These are phyloP conservation scores for Chironomus striatipennis DNA, from an alignment of 1,140 invertebrate species.

Conservation along the genomic window DNA sequence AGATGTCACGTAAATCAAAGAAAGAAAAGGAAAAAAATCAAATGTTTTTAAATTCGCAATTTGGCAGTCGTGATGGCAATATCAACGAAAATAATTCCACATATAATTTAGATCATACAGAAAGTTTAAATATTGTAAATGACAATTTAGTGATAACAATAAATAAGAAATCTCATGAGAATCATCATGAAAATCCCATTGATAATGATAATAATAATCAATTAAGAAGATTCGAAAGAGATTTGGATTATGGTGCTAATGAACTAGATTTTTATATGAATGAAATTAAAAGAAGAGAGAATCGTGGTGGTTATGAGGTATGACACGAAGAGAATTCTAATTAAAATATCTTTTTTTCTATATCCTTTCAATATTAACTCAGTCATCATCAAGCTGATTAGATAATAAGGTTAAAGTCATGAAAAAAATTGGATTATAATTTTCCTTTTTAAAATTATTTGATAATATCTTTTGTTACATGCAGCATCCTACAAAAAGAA, in stretches of 20 bases:
- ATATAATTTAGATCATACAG: background rate
- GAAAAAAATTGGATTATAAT: too few relatives aligned
- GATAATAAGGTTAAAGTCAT: too few relatives aligned
- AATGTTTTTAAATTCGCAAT: background rate
- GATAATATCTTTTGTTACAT: too few relatives aligned
- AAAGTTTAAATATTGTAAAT: background rate
- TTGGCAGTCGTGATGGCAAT: background rate
- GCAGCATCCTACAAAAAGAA: too few relatives aligned
- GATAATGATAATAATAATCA: background rate
- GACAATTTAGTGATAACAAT: background rate
- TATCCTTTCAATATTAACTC: too few relatives aligned
- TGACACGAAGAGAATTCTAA: background rate
- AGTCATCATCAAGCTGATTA: too few relatives aligned
- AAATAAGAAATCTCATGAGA: background rate
- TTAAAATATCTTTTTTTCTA: too few relatives aligned
- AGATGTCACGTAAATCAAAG: background rate
- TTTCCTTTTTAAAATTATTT: too few relatives aligned
- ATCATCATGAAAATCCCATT: background rate
- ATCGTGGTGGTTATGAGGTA: background rate
- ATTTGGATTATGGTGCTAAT: slow-evolving; percentile 15
- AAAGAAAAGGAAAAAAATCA: background rate
- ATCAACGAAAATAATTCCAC: background rate
- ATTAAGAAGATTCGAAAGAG: background rate
- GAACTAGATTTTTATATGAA: slow-evolving; percentile 16
- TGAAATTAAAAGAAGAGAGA: background rate